Percentiles rank a stretch among this genome's conserved stretches.
Conservation (phyloP, 2,888 invertebrate species). For the Nineta flava region DNA sequence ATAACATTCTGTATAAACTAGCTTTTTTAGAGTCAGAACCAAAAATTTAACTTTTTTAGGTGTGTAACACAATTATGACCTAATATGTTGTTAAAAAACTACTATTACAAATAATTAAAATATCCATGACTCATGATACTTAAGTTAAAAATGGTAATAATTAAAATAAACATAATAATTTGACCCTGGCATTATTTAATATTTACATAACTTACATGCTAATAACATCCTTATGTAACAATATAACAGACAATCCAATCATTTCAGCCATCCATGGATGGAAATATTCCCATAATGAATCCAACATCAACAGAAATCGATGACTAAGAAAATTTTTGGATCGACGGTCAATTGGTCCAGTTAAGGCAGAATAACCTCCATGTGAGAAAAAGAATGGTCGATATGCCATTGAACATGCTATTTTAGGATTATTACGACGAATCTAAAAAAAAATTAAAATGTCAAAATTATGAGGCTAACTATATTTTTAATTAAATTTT, state of each 20-base stretch:
- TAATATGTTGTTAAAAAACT: no score
- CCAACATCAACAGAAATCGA: slow-evolving; percentile 29
- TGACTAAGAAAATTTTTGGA: slow-evolving; percentile 33
- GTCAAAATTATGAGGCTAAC: no score
- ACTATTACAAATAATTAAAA: no score
- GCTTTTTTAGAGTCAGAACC: no score
- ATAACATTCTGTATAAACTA: no score
- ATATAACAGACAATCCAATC: slow-evolving; percentile 45
- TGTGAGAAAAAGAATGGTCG: slow-evolving; percentile 51
- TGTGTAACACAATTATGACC: no score
- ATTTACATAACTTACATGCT: slow-evolving; percentile 36
- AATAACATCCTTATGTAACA: slow-evolving; percentile 56
- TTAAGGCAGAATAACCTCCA: slow-evolving; percentile 35
- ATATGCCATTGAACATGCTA: slow-evolving; percentile 61
- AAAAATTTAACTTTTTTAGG: no score
- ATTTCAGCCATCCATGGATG: slow-evolving; percentile 41
- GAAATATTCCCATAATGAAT: slow-evolving; percentile 38
- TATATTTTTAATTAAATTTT: no score
- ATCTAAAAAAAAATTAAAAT: slow-evolving; percentile 43
- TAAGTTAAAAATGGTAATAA: no score
- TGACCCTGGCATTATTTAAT: no score
- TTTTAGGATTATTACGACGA: slow-evolving; percentile 45
- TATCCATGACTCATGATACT: no score
- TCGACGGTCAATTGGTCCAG: slow-evolving; percentile 31
- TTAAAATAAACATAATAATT: no score